Conservation (phyloP, 2,797 vertebrate genomes). For the Betta splendens region DNA sequence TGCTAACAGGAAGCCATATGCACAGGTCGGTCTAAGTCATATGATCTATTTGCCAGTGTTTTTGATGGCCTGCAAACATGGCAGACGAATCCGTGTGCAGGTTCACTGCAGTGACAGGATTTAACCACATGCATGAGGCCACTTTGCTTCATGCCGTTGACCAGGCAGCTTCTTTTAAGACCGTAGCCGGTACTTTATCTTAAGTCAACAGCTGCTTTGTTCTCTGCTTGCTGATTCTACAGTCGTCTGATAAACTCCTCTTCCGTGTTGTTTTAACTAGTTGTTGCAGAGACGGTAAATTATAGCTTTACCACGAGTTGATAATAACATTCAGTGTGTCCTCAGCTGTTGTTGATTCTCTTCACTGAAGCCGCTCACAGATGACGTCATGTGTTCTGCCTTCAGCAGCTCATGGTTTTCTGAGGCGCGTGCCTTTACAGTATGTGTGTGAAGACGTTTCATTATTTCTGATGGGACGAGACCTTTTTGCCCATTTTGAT, state of each 20-base stretch:
- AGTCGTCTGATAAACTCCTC: constrained; percentile 3
- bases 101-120: constrained; percentile 13
- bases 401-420: constrained; percentile 18
- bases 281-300: constrained; percentile 16
- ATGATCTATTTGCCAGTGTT: background rate
- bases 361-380: constrained; percentile 51
- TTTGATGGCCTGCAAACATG: background rate
- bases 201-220: constrained; percentile 14
- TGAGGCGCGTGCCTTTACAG: background rate
- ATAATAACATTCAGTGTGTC: constrained; percentile 39
- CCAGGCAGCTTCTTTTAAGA: background rate
- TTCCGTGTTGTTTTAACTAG: too few species aligned
- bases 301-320: constrained; percentile 25
- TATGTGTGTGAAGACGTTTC: background rate
- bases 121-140: background rate
- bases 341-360: constrained; percentile 39
- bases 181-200: background rate
- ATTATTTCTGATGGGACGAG: background rate
- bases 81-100: constrained; percentile 18
- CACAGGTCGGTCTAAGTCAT: constrained; percentile 21
- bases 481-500: background rate
- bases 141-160: background rate
- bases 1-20: background rate
- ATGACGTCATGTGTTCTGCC: constrained; percentile 41
- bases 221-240: background rate